A percentile compares a stretch with the other conserved stretches of the same genome.
These are phyloP conservation scores for Trochalopteron elliotii DNA, from an alignment of 2,113 vertebrate genomes.

Conservation along the genomic window DNA sequence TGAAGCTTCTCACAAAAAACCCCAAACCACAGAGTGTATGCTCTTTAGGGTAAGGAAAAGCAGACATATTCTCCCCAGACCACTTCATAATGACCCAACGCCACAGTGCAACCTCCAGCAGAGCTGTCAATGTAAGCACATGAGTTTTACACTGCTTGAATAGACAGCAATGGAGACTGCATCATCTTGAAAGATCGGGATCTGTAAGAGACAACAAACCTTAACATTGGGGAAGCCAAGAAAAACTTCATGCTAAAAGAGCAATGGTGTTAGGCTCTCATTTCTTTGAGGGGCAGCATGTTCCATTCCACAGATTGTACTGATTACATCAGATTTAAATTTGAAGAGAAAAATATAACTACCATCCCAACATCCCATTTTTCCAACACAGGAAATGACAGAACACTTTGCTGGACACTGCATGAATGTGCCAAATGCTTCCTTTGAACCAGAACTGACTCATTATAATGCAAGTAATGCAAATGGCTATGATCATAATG, in stretches of 20 bases:
- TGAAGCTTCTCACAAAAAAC: neutral
- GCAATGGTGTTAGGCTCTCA: neutral
- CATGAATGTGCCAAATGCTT: neutral
- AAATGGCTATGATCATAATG: neutral
- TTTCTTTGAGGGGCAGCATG: neutral
- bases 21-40: accelerated
- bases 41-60: neutral
- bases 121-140: neutral
- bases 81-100: neutral
- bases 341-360: neutral
- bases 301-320: neutral
- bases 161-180: neutral
- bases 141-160: neutral
- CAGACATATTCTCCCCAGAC: neutral
- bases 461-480: neutral
- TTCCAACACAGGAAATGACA: neutral
- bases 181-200: neutral
- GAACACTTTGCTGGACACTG: neutral
- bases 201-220: neutral
- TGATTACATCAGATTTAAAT: neutral
- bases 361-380: neutral
- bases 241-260: neutral
- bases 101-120: neutral
- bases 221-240: neutral
- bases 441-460: neutral